Base-by-base conservation (phyloP, 2,113 vertebrate genomes). In the Gallinago paraguaiae region DNA sequence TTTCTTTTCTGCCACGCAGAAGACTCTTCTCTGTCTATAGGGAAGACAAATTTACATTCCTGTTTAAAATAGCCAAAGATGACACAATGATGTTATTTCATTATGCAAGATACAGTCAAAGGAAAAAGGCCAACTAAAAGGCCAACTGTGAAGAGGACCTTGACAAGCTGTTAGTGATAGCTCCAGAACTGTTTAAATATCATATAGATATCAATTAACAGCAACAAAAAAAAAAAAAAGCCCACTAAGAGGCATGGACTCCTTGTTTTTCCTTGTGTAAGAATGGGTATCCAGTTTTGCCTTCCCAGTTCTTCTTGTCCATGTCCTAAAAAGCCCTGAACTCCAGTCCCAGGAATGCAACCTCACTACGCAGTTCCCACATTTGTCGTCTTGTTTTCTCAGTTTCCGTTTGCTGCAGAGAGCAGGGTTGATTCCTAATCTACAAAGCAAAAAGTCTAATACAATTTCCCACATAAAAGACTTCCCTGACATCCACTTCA, bases 401-500 rank as follows among this genome's bases (percentile, higher is more conserved):
- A 17, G 30, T 60, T 93, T 14, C 39, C 53, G n/a, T 76, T 63
- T 82, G 41, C 57, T 84, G 31, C 25, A 33, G 61, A 82, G 57
- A 69, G 19, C 30, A 65, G 17, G 17, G 17, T 1, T 61, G 33
- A 37, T 65, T 79, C 35, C 50, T 91, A 41, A 87, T 82, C 67
- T 87, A 88, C 96, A 93, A 95, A 97, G 93, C 54, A 61, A 69
- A 82, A 87, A 50, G 27, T 53, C 37, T 94, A 92, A 97, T 50
- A 65, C 78, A 87, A 33, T 95, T 95, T 94, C 67, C 89, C 95
- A 95, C 94, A 95, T 76, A 50, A 90, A 91, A 95, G 89, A 54
- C n/a, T 82, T 91, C 41, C 37, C 27, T 77, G 6, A 94, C 77
- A 54, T 90, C 71, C 70, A 67, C 45, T 95, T 91, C 28, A 72